Evolutionary conservation across 2,888 invertebrate genomes (phyloP).

Genomic region (Eurytoma californica): DNA sequence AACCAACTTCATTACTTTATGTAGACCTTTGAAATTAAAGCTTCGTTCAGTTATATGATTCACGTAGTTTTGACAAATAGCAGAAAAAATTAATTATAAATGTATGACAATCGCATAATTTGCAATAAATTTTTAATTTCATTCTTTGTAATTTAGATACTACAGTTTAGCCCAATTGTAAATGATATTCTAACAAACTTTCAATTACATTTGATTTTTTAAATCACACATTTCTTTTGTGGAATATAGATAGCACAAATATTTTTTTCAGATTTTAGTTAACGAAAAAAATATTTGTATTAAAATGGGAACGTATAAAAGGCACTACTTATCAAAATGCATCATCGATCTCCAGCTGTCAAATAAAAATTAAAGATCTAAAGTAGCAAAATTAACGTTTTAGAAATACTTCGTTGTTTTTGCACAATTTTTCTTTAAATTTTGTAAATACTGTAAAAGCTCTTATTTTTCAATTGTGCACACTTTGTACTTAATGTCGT

Average conservation of each 20-base stretch:
- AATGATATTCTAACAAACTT: constrained; percentile 22
- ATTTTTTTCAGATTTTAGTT: constrained; percentile 33
- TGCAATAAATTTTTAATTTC: constrained; percentile 21
- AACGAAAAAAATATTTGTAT: constrained; percentile 51
- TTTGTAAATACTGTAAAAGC: constrained; percentile 34
- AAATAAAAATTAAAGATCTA: constrained; percentile 34
- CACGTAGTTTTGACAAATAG: not conserved
- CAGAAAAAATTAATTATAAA: constrained; percentile 1
- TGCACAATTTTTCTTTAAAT: constrained; percentile 16
- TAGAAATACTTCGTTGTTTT: constrained; percentile 10
- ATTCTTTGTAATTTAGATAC: constrained; percentile 18
- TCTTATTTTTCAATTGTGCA: constrained; percentile 17
- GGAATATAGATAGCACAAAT: constrained; percentile 44
- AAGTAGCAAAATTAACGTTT: constrained; percentile 4
- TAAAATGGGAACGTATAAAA: constrained; percentile 53
- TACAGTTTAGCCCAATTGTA: constrained; percentile 42
- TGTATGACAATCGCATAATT: not conserved
- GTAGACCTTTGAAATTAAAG: constrained; percentile 24
- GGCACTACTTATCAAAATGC: constrained; percentile 54
- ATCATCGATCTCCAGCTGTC: constrained; percentile 46
- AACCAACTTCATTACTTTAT: constrained; percentile 6
- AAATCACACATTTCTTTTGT: constrained; percentile 25
- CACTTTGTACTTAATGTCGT: constrained; percentile 37
- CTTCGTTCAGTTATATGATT: not conserved
- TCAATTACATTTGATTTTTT: constrained; percentile 7